Base-by-base conservation (phyloP, 1,140 invertebrate species). In the Cylas formicarius region DNA sequence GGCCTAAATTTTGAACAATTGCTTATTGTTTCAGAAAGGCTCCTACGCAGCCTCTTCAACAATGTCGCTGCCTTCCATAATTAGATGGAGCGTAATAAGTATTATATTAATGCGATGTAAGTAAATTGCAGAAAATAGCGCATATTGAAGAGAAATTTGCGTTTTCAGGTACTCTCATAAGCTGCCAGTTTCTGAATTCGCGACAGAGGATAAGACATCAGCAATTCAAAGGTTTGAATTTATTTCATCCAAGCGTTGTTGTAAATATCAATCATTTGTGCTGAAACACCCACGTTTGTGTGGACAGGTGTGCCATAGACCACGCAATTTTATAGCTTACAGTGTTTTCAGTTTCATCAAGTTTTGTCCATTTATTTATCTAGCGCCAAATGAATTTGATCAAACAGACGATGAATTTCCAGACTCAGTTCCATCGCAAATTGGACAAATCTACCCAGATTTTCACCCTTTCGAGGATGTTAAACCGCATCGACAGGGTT, bases 211-310 rank as follows among this genome's bases (percentile, higher is more conserved):
- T 40, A 39, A 39, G 44, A 20, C 14, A 27, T 6, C 40, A 47
- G 18, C 44, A 36, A 11, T 6, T 39, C 14, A 47, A 47, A 37
- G 44, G 44, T 47, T 27, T 35, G 32, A 35, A 18, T 38, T 11
- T 26, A 29, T 11, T 35, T 29, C 31, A n/a, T n/a, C n/a, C n/a
- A n/a, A n/a, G n/a, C n/a, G n/a, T 35, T 13, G 10, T 4, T 40
- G 9, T 40, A 29, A n/a, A n/a, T n/a, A n/a, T n/a, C n/a, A n/a
- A n/a, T n/a, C n/a, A n/a, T n/a, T n/a, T n/a, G n/a, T n/a, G n/a
- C n/a, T n/a, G n/a, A n/a, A n/a, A n/a, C n/a, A n/a, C n/a, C n/a
- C n/a, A n/a, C n/a, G n/a, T n/a, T n/a, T n/a, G n/a, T n/a, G n/a
- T n/a, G n/a, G n/a, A n/a, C n/a, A n/a, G n/a, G n/a, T n/a, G n/a